Conservation (phyloP, 2,113 vertebrate species). For the Nettapus auritus region DNA sequence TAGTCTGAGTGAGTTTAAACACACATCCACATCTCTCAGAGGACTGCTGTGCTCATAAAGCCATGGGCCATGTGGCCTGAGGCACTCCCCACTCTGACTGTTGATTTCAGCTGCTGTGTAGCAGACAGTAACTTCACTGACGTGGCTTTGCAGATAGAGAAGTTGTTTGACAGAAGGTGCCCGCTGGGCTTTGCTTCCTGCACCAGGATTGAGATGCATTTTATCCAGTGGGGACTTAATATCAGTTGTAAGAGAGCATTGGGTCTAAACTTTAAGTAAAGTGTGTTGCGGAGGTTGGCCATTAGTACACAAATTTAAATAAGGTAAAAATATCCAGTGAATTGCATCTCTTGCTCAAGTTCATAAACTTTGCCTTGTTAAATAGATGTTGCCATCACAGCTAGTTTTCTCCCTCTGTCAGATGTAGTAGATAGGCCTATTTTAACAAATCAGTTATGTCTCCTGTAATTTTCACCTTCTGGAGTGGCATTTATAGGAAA, state of each 20-base stretch:
- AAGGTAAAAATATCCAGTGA: background rate
- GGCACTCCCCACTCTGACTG: background rate
- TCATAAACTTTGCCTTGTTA: background rate
- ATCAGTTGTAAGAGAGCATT: background rate
- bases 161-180: accelerated
- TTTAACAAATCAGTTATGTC: background rate
- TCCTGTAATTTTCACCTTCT: background rate
- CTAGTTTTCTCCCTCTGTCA: background rate
- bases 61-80: background rate
- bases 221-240: background rate
- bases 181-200: background rate
- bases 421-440: background rate
- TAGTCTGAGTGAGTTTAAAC: background rate
- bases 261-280: background rate
- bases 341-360: background rate
- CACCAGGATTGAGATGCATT: background rate
- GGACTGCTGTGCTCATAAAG: background rate
- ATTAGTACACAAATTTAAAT: background rate
- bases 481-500: background rate
- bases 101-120: background rate
- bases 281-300: background rate
- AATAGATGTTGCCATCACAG: background rate
- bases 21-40: background rate
- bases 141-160: background rate
- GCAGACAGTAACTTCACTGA: background rate